Base-by-base conservation (phyloP, 1,140 invertebrate genomes). In the Tetragnatha versicolor region DNA sequence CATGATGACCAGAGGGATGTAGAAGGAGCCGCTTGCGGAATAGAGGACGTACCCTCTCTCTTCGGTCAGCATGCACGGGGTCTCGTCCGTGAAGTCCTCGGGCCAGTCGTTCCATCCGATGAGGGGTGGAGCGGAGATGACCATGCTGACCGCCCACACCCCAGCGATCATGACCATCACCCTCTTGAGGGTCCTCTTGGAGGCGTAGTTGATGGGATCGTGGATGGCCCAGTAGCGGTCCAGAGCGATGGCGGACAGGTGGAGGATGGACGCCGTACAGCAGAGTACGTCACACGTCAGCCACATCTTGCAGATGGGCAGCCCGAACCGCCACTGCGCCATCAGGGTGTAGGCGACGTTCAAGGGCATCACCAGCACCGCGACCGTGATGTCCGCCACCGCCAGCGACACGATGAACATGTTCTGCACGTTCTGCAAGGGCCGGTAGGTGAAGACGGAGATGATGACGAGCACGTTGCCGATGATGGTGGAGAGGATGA, bases 81-180 rank as follows among this genome's bases (percentile, higher is more conserved):
- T 92, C 0, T 88, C 86, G 0, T 88, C 87, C 72, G 90, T 89
- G 80, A 94, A 94, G 58, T 91, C 90, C 61, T 94, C 92, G 0
- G 94, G 94, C 95, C 95, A 97, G 85, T 98, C 95, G 84, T 98
- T 98, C 97, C 97, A 99, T 10, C 97, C 97, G n/a, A 97, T 91
- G 39, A 99, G 87, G 0, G 97, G 97, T 4, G 97, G 97, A 35
- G 97, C 97, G 82, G 95, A 97, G 80, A 99, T 98, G 20, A 96
- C 86, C 7, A 93, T 90, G 0, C 94, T 96, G 6, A 96, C 88
- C 2, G 94, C 84, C 97, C 97, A 99, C 0, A 98, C 96, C 12
- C 93, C 90, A 3, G 90, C 91, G 79, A 98, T 98, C 85, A 96
- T 95, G 5, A 92, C 87, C 7, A 98, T 87, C 0, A 98, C 97